Evolutionary conservation across 2,888 invertebrate species (phyloP), one percentile per base, ranked within the genome.

Genomic region (Megaustenia siamemsis): DNA sequence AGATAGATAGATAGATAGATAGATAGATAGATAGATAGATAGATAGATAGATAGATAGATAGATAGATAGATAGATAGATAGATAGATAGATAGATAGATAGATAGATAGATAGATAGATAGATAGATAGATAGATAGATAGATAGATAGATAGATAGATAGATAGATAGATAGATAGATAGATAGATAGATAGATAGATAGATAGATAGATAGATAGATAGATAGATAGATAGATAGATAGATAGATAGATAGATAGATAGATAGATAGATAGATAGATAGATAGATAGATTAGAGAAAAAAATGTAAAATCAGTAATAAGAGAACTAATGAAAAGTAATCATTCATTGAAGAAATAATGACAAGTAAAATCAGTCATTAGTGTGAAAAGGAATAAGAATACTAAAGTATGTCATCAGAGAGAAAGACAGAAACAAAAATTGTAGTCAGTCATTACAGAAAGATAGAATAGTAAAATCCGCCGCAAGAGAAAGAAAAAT

Each of bases 41-140:
- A n/a, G n/a, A 38, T 28, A 68, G 81, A 45, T 49, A 53, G 56
- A 24, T 4, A 10, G 24, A 24, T 4, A 56, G 18, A 21, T 4
- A 21, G 24, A 4, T 4, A 21, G 56, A 21, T 24, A 56, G 56
- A 24, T 4, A 10, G 24, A 24, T 28, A 82, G 63, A 45, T 21
- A 78, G 73, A 18, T 38, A 82, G 82, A 77, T 40, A 85, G 75
- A 69, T 15, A 63, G 49, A n/a, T n/a, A 63, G 43, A 75, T 12
- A 81, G 81, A 49, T 21, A 69, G 49, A 71, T 38, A 81, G 71
- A 69, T 24, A 71, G 45, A 63, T 38, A 78, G 78, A 85, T 40
- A 85, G 82, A 82, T 32, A 82, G 71, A 82, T 49, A 82, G 82
- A 78, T 40, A 78, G 78, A 63, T 24, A 82, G 85, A 82, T 40